Evolutionary conservation across 1,140 invertebrate genomes (phyloP), one percentile per base, ranked within the genome.

Genomic region (Globodera rostochiensis): DNA sequence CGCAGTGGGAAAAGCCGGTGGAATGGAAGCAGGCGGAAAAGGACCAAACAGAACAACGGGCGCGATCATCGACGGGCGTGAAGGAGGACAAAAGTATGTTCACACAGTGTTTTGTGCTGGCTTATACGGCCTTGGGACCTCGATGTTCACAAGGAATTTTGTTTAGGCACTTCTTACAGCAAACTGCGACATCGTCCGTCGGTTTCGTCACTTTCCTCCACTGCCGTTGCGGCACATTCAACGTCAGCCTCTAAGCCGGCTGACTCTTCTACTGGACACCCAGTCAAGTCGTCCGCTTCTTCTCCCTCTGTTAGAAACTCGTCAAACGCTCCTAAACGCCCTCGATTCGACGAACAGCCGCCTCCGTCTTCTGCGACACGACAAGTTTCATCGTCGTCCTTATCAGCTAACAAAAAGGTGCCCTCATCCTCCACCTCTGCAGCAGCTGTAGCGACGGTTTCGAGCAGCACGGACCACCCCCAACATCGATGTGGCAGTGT

Each of bases 1-100:
- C 82, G 5, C 84, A 86, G 64, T 86, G 84, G 84, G 79, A 78
- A 64, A 86, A 86, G n/a, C 84, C 84, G 15, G 45, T 21, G 19
- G 84, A 85, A 73, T 86, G 84, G 84, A 86, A 77, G 60, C 81
- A 83, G 57, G 67, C 67, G 19, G 80, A 82, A 13, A 67, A 64
- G 19, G 19, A 64, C 45, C 74, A 47, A 25, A 4, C 47, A 7
- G 47, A 77, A 66, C 50, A 77, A n/a, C 50, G 45, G 3, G 36
- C 53, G 60, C 50, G 60, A 9, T 47, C 57, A 25, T 67, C 64
- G 69, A 11, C 76, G 13, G 46, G 21, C 6, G 19, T 49, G 53
- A 60, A 49, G 46, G 64, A 75, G 53, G 74, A 75, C 53, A 77
- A 77, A 77, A 69, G 76, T 77, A 45, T 69, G n/a, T 36, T 36